phyloP scores from a whole-genome alignment of 2,113 vertebrate genomes.

The Cyanoliseus patagonus region DNA sequence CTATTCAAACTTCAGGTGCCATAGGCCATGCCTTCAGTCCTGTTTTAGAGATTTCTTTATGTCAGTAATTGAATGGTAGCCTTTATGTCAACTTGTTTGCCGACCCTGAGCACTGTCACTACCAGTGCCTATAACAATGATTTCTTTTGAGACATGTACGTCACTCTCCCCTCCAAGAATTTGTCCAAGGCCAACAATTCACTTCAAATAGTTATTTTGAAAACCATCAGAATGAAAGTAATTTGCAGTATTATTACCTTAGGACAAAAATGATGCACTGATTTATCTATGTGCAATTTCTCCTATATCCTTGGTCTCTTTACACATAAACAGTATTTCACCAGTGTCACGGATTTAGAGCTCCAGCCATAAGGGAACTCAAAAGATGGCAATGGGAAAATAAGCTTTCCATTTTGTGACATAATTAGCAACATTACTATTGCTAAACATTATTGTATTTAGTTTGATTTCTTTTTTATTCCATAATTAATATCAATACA shows the following conservation, averaged over 20 bases:
- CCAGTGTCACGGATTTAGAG: neutral
- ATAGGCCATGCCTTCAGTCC: slow-evolving; percentile 18
- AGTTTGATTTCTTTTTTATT: neutral
- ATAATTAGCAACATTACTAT: neutral
- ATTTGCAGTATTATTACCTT: slow-evolving; percentile 45
- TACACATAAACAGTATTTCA: neutral
- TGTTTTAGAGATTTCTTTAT: slow-evolving; percentile 51
- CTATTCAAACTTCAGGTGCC: slow-evolving; percentile 42
- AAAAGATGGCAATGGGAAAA: neutral
- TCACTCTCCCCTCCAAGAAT: slow-evolving; percentile 43
- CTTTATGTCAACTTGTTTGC: slow-evolving; percentile 44
- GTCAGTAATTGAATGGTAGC: slow-evolving; percentile 39
- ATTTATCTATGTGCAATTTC: neutral
- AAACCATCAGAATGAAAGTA: slow-evolving; percentile 45
- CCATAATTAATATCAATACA: neutral
- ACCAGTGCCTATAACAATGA: slow-evolving; percentile 27
- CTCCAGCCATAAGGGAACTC: neutral
- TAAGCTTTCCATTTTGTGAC: neutral
- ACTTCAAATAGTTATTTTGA: slow-evolving; percentile 42
- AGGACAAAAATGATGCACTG: slow-evolving; percentile 19
- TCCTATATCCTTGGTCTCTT: neutral
- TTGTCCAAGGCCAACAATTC: slow-evolving; percentile 50
- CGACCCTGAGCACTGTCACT: neutral
- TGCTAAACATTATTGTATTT: neutral
- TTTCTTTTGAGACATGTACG: slow-evolving; percentile 41